These are phyloP conservation scores for Catalaphyllia jardinei DNA, from an alignment of 64 coral and sea anemone species.

Conservation along the genomic window DNA sequence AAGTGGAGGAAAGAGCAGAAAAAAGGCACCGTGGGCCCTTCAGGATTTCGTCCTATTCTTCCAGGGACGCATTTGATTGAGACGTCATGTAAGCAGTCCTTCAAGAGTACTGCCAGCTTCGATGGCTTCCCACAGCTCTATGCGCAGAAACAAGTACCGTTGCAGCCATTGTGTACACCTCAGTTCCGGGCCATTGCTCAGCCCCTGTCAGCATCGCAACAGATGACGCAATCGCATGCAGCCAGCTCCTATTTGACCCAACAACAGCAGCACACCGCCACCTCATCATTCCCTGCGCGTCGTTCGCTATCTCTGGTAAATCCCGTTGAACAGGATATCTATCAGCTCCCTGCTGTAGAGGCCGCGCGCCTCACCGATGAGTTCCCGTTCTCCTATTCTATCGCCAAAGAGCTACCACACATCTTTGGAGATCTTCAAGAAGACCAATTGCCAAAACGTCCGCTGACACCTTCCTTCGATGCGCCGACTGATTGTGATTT, in stretches of 20 bases:
- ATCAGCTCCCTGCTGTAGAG: background rate
- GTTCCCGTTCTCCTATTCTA: background rate
- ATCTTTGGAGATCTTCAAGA: constrained; percentile 7
- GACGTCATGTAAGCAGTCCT: background rate
- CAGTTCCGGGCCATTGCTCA: too few relatives aligned
- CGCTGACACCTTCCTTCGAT: background rate
- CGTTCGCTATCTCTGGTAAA: too few relatives aligned
- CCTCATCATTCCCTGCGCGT: too few relatives aligned
- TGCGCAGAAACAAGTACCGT: too few relatives aligned
- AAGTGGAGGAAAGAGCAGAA: too few relatives aligned
- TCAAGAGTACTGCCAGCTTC: too few relatives aligned
- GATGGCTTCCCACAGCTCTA: too few relatives aligned
- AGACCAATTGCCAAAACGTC: background rate
- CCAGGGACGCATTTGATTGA: background rate
- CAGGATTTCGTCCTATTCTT: background rate
- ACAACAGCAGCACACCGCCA: too few relatives aligned
- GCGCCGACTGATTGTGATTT: background rate
- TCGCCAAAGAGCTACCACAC: constrained; percentile 4
- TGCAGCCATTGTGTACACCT: too few relatives aligned
- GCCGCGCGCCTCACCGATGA: background rate
- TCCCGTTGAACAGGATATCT: background rate
- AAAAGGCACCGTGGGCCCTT: background rate
- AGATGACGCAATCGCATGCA: background rate
- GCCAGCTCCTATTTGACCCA: too few relatives aligned
- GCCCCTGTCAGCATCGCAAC: too few relatives aligned